These are phyloP conservation scores for Montipora sp. DNA, from an alignment of 64 coral and sea anemone species.

Conservation along the genomic window DNA sequence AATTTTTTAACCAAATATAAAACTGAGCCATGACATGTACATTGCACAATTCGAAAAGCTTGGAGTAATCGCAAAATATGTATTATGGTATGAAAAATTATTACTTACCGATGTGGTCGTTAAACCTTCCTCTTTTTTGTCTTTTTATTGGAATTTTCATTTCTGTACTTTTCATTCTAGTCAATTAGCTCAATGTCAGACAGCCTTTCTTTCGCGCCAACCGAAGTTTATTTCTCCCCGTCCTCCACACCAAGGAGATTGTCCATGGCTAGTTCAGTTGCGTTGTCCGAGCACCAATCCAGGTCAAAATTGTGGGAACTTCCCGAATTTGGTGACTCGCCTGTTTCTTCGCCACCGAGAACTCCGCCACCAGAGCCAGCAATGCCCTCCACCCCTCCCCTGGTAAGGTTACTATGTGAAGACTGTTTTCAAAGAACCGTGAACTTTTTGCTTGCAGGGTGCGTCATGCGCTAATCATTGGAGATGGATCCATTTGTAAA, in stretches of 20 bases:
- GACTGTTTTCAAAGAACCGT: neutral
- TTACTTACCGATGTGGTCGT: too few species aligned
- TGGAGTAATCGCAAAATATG: too few species aligned
- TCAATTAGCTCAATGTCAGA: constrained; percentile 83
- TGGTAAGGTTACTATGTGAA: constrained; percentile 40
- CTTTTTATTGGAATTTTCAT: neutral
- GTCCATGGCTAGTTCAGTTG: constrained; percentile 60
- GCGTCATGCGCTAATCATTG: neutral
- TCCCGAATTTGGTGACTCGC: constrained; percentile 88
- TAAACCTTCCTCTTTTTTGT: too few species aligned
- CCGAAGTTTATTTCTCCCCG: constrained; percentile 89
- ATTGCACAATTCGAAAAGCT: too few species aligned
- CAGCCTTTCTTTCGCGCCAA: constrained; percentile 89
- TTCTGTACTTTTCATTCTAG: constrained; percentile 30
- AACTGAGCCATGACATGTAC: too few species aligned
- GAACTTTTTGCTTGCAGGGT: neutral
- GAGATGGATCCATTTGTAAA: neutral
- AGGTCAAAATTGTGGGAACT: constrained; percentile 62
- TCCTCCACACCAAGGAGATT: constrained; percentile 78
- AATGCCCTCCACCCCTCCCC: constrained; percentile 77
- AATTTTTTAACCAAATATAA: too few species aligned
- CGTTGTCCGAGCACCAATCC: constrained; percentile 26
- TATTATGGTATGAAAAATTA: too few species aligned
- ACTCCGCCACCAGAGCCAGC: constrained; percentile 86
- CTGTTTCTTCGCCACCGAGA: constrained; percentile 80